A percentile compares a stretch with the other conserved stretches of the same genome.
These are phyloP conservation scores for Phthorimaea operculella DNA, from an alignment of 1,140 invertebrate genomes.

Conservation along the genomic window DNA sequence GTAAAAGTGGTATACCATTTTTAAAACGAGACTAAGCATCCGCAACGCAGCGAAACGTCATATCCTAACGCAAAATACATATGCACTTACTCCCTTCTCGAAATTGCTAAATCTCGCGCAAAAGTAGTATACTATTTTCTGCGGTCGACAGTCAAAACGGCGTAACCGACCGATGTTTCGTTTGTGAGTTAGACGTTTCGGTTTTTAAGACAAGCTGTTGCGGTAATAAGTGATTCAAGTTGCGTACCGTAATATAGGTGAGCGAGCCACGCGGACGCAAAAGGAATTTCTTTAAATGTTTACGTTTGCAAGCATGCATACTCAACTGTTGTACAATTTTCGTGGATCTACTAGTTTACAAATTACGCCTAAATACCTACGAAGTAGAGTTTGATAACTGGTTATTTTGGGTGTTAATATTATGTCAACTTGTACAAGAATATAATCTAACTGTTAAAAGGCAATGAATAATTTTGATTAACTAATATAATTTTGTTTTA, in stretches of 20 bases:
- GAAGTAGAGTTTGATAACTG: too few relatives aligned
- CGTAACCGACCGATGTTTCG: constrained; percentile 13
- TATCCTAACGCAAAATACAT: constrained; percentile 14
- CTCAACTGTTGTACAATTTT: too few relatives aligned
- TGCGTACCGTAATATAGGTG: constrained; percentile 27
- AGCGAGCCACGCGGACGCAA: constrained; percentile 12
- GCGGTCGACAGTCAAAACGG: constrained; percentile 18
- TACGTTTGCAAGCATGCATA: neutral
- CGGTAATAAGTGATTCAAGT: constrained; percentile 3
- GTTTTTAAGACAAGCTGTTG: constrained; percentile 8
- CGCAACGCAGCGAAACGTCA: constrained; percentile 15
- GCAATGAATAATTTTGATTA: too few relatives aligned
- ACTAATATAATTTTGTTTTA: too few relatives aligned
- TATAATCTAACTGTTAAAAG: too few relatives aligned
- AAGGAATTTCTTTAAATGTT: constrained; percentile 10
- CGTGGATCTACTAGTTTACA: too few relatives aligned
- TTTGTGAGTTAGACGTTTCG: neutral
- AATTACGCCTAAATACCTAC: too few relatives aligned
- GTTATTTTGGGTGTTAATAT: too few relatives aligned
- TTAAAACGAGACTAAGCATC: constrained; percentile 22
- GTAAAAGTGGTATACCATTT: constrained; percentile 55
- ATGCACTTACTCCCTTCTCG: constrained; percentile 26
- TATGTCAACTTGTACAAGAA: too few relatives aligned
- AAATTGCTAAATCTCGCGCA: constrained; percentile 15
- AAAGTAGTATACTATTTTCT: constrained; percentile 51